Percentiles rank a stretch among this genome's conserved stretches.
These are phyloP conservation scores for Thripadectes ignobilis DNA, from an alignment of 2,797 vertebrate genomes.

Conservation along the genomic window DNA sequence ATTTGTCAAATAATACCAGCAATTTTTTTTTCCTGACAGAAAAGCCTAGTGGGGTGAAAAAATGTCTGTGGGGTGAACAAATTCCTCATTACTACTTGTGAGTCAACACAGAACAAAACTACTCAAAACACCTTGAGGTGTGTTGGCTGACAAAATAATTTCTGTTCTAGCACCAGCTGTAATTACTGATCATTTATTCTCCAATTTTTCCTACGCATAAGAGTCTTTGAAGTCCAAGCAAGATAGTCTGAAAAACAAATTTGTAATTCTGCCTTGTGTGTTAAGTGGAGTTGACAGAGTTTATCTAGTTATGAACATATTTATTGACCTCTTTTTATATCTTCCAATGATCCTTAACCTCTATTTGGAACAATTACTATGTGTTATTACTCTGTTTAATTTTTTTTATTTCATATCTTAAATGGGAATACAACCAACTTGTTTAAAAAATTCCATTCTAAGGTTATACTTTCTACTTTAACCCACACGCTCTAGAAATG, in stretches of 20 bases:
- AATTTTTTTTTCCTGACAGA: background rate
- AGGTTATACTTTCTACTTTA: background rate
- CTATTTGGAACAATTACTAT: background rate
- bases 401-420: background rate
- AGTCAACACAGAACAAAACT: background rate
- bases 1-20: background rate
- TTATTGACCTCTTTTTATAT: background rate
- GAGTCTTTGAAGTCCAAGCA: background rate
- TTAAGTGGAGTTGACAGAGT: background rate
- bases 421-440: background rate
- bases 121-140: background rate
- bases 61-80: background rate
- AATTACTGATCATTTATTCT: background rate
- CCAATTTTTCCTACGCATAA: background rate
- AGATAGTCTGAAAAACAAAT: background rate
- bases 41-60: background rate
- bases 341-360: background rate
- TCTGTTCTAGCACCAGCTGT: background rate
- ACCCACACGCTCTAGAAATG: background rate
- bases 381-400: background rate
- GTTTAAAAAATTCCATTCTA: background rate
- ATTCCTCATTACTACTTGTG: background rate
- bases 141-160: background rate
- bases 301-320: background rate
- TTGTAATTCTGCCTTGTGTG: background rate